Evolutionary conservation across 2,113 vertebrate genomes (phyloP), one percentile per base, ranked within the genome.

Genomic region (Macquaria australasica): DNA sequence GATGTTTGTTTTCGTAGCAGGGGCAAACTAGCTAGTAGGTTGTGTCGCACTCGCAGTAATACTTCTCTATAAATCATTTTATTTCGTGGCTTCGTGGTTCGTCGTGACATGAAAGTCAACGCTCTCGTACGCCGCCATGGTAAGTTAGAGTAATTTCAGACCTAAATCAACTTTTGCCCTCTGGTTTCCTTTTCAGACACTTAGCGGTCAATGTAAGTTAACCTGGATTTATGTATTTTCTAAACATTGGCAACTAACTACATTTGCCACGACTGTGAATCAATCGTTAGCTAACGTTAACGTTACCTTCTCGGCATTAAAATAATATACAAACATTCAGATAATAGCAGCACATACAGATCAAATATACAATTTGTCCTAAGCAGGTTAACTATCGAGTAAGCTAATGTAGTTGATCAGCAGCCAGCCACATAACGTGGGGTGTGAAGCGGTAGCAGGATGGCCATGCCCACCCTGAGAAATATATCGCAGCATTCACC

Each of bases 1-100:
- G 89, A 92, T 64, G 28, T 93, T 91, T 91, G 81, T 86, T 88
- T 87, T 87, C 1, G 3, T 60, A 9, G 41, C 20, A 28, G 37
- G 7, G 0, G 11, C 1, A 6, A 67, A 39, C 11, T n/a, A 82
- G 73, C 75, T 81, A 83, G 45, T 68, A 45, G 7, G 1, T n/a
- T 23, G 28, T 37, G 6, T 23, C 9, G 5, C 11, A 34, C 7
- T 23, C 9, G 5, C 11, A 34, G 8, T 34, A 20, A 63, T 0
- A 0, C 0, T 15, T 51, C 1, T 68, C 4, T 34, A 34, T 34
- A 3, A n/a, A 0, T 73, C 1, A 20, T 45, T 53, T 64, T 25
- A 18, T 20, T 1, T 37, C 2, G 6, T 28, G 2, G 11, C 72
- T 73, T 70, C 45, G 2, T 37, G 2, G 1, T 60, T 67, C 53